Conservation (phyloP, 1,140 invertebrate genomes). For the Pogonus chalceus region DNA sequence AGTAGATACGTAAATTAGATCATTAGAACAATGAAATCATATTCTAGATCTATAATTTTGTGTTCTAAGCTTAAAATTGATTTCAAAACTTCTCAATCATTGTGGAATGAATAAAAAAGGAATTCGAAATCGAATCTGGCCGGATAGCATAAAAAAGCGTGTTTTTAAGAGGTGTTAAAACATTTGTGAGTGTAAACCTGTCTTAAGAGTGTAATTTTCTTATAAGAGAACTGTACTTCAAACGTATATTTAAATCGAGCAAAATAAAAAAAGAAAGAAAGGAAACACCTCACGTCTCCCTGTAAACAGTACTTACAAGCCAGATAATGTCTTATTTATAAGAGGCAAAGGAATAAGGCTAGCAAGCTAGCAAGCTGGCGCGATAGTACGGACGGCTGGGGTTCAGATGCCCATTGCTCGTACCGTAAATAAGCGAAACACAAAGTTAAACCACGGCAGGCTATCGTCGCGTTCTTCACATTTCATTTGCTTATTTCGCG, state of each 20-base stretch:
- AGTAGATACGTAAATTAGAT: too few species aligned
- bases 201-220: background rate
- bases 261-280: conserved; percentile 23
- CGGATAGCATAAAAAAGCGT: too few species aligned
- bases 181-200: background rate
- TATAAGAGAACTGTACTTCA: background rate
- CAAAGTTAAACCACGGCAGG: too few species aligned
- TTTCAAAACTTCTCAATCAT: too few species aligned
- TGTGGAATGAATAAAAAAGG: too few species aligned
- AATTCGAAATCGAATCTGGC: too few species aligned
- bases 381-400: background rate
- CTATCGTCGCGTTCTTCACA: background rate
- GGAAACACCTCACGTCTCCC: conserved; percentile 31
- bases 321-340: conserved; percentile 33
- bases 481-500: background rate
- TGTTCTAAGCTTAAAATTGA: too few species aligned
- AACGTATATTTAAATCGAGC: conserved; percentile 24
- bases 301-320: conserved; percentile 27
- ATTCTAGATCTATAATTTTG: too few species aligned
- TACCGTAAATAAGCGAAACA: too few species aligned
- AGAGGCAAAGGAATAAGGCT: conserved; percentile 7
- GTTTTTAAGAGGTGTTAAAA: too few species aligned
- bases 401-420: background rate
- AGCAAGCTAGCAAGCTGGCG: background rate
- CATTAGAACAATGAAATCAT: too few species aligned